A percentile compares a stretch with the other conserved stretches of the same genome.
phyloP scores from a whole-genome alignment of 1,140 invertebrate species.

The Pachyrhynchus sulphureomaculatus region DNA sequence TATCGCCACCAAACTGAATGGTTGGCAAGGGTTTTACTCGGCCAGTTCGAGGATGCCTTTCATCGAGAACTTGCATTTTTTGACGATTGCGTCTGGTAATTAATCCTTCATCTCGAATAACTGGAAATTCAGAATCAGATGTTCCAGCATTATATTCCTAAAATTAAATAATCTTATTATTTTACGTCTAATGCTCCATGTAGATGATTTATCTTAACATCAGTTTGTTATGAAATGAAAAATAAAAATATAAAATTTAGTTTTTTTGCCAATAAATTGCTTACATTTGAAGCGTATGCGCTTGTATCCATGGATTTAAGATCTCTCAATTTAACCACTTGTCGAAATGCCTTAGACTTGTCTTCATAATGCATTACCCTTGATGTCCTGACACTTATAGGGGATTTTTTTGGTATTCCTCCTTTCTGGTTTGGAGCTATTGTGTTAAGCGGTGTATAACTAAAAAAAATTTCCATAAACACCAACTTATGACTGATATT shows the following conservation, averaged over 20 bases:
- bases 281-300: neutral
- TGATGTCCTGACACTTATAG: neutral
- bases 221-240: too few species aligned
- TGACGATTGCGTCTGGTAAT: conserved; percentile 10
- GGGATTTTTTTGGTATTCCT: neutral
- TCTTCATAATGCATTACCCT: conserved; percentile 5
- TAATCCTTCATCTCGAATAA: conserved; percentile 12
- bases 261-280: too few species aligned
- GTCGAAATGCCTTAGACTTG: neutral
- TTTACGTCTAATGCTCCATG: too few species aligned
- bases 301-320: neutral
- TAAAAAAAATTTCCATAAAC: too few species aligned
- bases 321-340: neutral
- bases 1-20: conserved; percentile 44
- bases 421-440: neutral
- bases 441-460: neutral
- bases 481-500: too few species aligned
- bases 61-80: conserved; percentile 22
- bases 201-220: too few species aligned
- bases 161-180: too few species aligned
- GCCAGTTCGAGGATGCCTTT: conserved; percentile 29
- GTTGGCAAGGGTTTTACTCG: conserved; percentile 37
- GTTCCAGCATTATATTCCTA: conserved; percentile 8
- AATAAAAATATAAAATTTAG: too few species aligned
- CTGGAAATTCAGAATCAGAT: conserved; percentile 6